Percentiles rank a stretch among this genome's conserved stretches.
phyloP scores from a whole-genome alignment of 1,140 invertebrate species.

The Drosophila bocqueti region DNA sequence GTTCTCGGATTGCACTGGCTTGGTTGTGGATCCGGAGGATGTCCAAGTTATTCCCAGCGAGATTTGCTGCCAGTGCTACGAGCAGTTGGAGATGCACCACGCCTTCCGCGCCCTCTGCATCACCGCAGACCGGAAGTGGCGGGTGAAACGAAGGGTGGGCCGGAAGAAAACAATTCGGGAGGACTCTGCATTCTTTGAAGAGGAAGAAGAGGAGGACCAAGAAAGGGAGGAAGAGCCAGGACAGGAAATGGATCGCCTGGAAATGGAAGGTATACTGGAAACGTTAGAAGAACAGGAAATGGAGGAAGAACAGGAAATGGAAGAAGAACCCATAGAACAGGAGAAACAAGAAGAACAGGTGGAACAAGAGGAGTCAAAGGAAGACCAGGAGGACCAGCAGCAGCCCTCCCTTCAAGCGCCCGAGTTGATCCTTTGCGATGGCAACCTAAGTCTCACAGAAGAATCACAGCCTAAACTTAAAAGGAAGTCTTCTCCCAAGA shows the following conservation, averaged over 20 bases:
- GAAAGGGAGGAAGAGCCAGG: neutral
- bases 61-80: conserved; percentile 55
- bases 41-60: conserved; percentile 42
- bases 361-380: neutral
- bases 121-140: conserved; percentile 47
- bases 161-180: neutral
- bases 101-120: conserved; percentile 64
- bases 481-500: neutral
- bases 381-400: neutral
- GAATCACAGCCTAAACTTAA: neutral
- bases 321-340: no score
- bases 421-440: conserved; percentile 23
- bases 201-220: neutral
- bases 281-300: neutral
- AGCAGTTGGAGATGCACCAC: conserved; percentile 56
- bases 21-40: conserved; percentile 37
- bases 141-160: conserved; percentile 8
- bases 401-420: neutral
- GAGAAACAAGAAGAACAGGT: no score
- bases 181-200: neutral
- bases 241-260: neutral
- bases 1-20: conserved; percentile 56
- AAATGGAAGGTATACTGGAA: neutral
- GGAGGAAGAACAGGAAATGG: neutral
- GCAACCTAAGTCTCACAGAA: neutral